Conservation (phyloP, 2,797 vertebrate genomes). For the Hyperoplus immaculatus region DNA sequence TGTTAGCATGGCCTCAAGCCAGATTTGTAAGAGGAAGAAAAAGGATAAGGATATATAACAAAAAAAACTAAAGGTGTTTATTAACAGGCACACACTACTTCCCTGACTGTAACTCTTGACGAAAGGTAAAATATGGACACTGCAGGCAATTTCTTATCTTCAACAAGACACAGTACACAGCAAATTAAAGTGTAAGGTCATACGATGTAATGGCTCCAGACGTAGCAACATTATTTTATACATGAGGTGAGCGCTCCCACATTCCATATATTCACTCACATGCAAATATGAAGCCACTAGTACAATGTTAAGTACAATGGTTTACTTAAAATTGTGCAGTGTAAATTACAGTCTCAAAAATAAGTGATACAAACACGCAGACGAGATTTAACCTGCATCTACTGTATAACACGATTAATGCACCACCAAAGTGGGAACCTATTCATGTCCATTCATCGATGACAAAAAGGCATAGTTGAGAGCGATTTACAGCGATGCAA, state of each 20-base stretch:
- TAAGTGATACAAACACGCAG: conserved; percentile 59
- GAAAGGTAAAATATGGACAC: conserved; percentile 1
- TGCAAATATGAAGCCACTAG: too few species aligned
- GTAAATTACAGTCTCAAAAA: too few species aligned
- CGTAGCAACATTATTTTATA: too few species aligned
- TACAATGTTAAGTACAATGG: too few species aligned
- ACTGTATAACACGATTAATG: conserved; percentile 62
- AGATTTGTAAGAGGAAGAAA: conserved; percentile 16
- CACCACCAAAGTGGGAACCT: conserved; percentile 39
- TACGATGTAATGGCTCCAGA: too few species aligned
- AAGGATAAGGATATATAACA: background rate
- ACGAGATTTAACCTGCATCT: conserved; percentile 64
- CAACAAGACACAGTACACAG: conserved; percentile 7
- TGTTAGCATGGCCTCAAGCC: conserved; percentile 24
- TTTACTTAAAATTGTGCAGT: too few species aligned
- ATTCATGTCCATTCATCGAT: conserved; percentile 50
- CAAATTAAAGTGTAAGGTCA: background rate
- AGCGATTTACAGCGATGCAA: conserved; percentile 31
- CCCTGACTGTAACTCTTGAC: too few species aligned
- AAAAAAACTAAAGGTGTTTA: conserved; percentile 5
- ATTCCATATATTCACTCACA: background rate
- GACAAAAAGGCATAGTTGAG: conserved; percentile 35
- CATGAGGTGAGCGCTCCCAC: too few species aligned
- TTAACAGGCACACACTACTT: too few species aligned
- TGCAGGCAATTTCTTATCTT: conserved; percentile 11